A percentile compares a stretch with the other conserved stretches of the same genome.
phyloP scores from a whole-genome alignment of 2,113 vertebrate species.

The Calidris pygmaea region DNA sequence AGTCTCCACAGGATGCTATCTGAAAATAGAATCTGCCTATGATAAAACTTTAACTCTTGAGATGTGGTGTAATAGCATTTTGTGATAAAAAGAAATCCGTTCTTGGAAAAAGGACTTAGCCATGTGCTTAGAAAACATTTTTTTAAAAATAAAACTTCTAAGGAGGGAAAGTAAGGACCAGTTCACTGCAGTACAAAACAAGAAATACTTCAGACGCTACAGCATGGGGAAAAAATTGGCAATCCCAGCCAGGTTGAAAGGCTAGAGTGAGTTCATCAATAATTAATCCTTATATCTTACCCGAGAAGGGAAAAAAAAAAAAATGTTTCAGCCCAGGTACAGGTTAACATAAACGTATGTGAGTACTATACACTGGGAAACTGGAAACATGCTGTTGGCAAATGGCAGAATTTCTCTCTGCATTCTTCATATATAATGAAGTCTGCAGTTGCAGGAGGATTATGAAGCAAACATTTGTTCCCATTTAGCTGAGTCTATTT shows the following conservation, averaged over 20 bases:
- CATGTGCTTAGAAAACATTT: background rate
- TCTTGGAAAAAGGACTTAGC: background rate
- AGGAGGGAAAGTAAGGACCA: background rate
- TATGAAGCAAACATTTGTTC: constrained; percentile 31
- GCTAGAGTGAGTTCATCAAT: background rate
- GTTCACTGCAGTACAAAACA: background rate
- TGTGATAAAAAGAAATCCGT: background rate
- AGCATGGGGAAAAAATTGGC: background rate
- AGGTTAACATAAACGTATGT: background rate
- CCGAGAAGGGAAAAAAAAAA: background rate
- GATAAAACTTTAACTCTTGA: constrained; percentile 56
- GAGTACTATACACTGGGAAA: background rate
- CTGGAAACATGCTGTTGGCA: background rate
- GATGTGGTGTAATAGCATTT: background rate
- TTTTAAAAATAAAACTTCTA: background rate
- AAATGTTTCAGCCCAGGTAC: background rate
- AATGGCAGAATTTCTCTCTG: background rate
- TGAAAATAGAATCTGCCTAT: constrained; percentile 59
- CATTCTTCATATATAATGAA: background rate
- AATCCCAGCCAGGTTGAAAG: background rate
- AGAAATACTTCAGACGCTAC: background rate
- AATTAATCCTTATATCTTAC: background rate
- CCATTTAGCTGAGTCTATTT: constrained; percentile 6
- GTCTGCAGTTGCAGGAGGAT: constrained; percentile 11
- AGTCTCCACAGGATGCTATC: constrained; percentile 41